A percentile compares a stretch with the other conserved stretches of the same genome.
phyloP scores from a whole-genome alignment of 2,888 invertebrate species.

The Pantelozetes paolii region DNA sequence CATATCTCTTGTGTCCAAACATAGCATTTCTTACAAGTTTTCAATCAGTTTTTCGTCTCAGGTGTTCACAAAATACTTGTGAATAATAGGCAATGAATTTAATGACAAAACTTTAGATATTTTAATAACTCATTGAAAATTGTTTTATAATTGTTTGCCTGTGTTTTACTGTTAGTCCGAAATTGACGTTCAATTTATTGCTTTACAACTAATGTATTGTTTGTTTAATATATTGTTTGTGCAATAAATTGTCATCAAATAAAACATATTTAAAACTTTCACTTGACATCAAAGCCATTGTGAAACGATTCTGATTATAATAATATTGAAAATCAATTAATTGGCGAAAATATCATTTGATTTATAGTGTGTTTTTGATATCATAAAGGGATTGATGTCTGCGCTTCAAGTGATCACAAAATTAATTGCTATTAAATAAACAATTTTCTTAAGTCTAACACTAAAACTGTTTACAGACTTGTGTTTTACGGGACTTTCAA shows the following conservation, averaged over 20 bases:
- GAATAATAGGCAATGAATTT: too few species aligned
- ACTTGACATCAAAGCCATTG: not conserved
- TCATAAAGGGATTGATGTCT: not conserved
- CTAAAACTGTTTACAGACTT: too few species aligned
- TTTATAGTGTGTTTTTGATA: not conserved
- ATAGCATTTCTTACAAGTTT: too few species aligned
- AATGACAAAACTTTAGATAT: not conserved
- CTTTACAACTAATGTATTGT: conserved; percentile 9
- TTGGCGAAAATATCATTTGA: not conserved
- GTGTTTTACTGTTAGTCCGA: not conserved
- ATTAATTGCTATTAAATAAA: not conserved
- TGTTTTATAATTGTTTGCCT: conserved; percentile 14
- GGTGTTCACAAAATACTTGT: too few species aligned
- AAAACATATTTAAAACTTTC: not conserved
- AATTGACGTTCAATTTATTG: conserved; percentile 29
- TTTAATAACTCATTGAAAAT: not conserved
- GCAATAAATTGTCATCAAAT: conserved; percentile 2
- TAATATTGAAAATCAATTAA: not conserved
- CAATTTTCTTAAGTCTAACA: too few species aligned
- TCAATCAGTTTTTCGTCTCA: too few species aligned
- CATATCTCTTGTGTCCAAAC: too few species aligned
- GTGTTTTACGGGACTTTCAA: too few species aligned
- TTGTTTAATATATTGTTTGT: not conserved
- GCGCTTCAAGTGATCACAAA: too few species aligned
- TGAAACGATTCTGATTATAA: not conserved